phyloP scores from a whole-genome alignment of 1,140 invertebrate species.

The Berghia stephanieae region DNA sequence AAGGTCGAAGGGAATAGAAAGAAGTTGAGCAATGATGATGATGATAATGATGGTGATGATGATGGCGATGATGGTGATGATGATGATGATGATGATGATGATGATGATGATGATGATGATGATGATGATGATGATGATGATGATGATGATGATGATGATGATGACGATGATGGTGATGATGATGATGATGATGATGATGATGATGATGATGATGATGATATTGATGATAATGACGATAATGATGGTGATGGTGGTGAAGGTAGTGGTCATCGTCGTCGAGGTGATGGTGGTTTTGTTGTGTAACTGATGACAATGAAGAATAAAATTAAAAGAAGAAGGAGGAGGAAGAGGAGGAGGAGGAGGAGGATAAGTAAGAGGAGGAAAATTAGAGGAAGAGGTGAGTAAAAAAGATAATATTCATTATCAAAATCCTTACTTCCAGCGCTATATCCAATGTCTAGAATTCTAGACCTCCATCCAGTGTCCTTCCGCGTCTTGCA shows the following conservation, averaged over 20 bases:
- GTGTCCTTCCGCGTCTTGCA: neutral
- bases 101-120: slow-evolving; percentile 3
- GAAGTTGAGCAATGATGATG: neutral
- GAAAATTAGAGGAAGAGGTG: too few relatives aligned
- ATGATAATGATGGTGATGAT: neutral
- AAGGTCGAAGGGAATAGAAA: neutral
- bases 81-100: neutral
- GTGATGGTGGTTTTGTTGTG: too few relatives aligned
- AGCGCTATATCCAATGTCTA: slow-evolving; percentile 12
- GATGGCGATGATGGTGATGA: neutral
- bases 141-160: neutral
- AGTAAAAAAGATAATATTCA: neutral
- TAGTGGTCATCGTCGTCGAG: too few relatives aligned
- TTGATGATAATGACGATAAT: slow-evolving; percentile 5
- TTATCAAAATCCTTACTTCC: slow-evolving; percentile 9
- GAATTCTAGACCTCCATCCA: neutral
- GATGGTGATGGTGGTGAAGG: too few relatives aligned
- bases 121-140: too few relatives aligned
- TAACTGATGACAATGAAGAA: too few relatives aligned
- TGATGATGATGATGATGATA: slow-evolving; percentile 5
- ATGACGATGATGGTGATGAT: neutral
- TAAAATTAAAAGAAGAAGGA: too few relatives aligned
- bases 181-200: slow-evolving; percentile 16
- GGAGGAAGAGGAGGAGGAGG: too few relatives aligned
- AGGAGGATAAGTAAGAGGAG: too few relatives aligned